Conservation (phyloP, 2,113 vertebrate genomes). For the Oreotrochilus melanogaster region DNA sequence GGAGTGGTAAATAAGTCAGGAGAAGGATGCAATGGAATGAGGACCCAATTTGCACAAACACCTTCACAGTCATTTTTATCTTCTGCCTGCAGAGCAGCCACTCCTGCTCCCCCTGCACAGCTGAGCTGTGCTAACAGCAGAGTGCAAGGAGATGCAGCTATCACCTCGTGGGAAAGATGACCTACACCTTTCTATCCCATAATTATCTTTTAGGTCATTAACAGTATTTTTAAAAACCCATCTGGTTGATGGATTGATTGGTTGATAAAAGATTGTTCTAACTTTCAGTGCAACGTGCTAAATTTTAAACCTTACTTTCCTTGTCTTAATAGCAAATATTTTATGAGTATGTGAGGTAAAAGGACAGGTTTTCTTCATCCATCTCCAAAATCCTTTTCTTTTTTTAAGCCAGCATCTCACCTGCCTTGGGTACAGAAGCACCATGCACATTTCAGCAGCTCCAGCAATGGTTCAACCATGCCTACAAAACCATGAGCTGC, state of each 20-base stretch:
- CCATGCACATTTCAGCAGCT: not conserved
- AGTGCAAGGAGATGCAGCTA: not conserved
- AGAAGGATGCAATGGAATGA: not conserved
- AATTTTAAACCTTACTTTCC: not conserved
- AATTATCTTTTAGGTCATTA: not conserved
- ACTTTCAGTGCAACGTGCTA: not conserved
- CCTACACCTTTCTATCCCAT: not conserved
- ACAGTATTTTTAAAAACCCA: not conserved
- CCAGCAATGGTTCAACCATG: rapidly evolving
- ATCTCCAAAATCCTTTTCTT: not conserved
- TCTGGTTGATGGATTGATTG: not conserved
- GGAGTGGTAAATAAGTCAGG: not conserved
- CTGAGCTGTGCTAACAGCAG: not conserved
- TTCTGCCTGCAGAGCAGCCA: not conserved
- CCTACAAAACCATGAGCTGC: not conserved
- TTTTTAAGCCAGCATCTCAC: not conserved
- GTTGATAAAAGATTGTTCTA: not conserved
- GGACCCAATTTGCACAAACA: not conserved
- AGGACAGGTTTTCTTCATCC: not conserved
- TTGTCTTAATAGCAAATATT: not conserved
- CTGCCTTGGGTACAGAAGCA: not conserved
- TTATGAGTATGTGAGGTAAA: not conserved
- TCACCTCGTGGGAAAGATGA: not conserved
- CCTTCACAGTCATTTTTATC: not conserved
- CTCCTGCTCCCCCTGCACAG: not conserved